These are phyloP conservation scores for Nezara viridula DNA, from an alignment of 2,888 invertebrate species.

Conservation along the genomic window DNA sequence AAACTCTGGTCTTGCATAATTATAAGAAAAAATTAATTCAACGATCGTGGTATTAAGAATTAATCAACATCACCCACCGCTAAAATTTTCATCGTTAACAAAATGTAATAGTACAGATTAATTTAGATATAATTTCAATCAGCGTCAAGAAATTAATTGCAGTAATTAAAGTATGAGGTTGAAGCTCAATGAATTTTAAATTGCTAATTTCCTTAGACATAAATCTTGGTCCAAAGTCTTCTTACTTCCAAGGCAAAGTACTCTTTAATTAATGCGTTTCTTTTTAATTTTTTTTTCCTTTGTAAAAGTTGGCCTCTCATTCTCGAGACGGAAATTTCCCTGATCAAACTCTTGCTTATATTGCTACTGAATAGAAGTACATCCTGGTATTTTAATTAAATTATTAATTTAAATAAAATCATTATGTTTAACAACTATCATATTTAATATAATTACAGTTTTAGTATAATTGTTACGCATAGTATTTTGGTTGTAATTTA, in stretches of 20 bases:
- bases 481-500: no score
- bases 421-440: no score
- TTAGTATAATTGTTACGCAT: no score
- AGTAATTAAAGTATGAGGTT: constrained; percentile 25
- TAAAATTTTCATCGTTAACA: not conserved
- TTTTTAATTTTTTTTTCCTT: constrained; percentile 5
- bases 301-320: not conserved
- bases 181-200: not conserved
- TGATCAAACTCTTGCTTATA: not conserved
- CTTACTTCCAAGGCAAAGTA: not conserved
- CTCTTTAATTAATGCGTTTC: not conserved
- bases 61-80: not conserved
- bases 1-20: not conserved
- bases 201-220: not conserved
- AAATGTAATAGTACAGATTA: not conserved
- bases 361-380: not conserved
- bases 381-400: not conserved
- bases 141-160: not conserved
- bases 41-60: not conserved
- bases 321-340: not conserved
- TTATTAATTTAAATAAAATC: not conserved
- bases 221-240: not conserved
- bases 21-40: not conserved
- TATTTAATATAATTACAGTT: no score
- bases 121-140: constrained; percentile 1